Percentiles rank a stretch among this genome's conserved stretches.
Conservation (phyloP, 2,888 invertebrate species). For the Synergus laeviventris region DNA sequence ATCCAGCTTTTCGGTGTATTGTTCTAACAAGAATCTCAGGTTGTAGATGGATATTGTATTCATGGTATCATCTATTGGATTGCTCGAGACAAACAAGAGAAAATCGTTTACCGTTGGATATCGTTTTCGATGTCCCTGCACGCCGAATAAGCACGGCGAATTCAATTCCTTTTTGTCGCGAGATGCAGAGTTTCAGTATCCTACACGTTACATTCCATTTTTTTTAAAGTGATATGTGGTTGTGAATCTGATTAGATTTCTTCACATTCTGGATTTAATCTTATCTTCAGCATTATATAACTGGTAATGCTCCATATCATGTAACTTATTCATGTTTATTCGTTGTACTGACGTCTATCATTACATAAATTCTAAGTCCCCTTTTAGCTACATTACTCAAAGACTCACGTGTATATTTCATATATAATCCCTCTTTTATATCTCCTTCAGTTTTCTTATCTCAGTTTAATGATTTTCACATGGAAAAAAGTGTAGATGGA, state of each 20-base stretch:
- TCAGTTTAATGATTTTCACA: background rate
- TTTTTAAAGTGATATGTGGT: too few species aligned
- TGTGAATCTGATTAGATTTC: too few species aligned
- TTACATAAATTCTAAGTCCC: background rate
- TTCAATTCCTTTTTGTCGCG: background rate
- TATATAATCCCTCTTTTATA: background rate
- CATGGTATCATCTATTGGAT: slow-evolving; percentile 32
- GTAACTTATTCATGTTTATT: too few species aligned
- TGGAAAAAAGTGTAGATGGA: too few species aligned
- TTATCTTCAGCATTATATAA: too few species aligned
- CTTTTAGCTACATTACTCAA: background rate
- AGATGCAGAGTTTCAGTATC: background rate
- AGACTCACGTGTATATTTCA: slow-evolving; percentile 25
- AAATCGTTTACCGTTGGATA: slow-evolving; percentile 19
- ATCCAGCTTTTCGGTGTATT: slow-evolving; percentile 1
- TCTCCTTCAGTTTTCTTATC: slow-evolving; percentile 2
- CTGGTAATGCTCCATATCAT: too few species aligned
- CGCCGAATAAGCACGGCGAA: background rate
- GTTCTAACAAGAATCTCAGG: background rate
- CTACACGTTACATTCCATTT: background rate
- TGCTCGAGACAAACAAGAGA: slow-evolving; percentile 12
- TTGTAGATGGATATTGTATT: background rate
- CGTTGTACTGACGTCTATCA: background rate
- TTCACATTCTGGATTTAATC: too few species aligned
- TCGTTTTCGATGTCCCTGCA: background rate